phyloP scores from a whole-genome alignment of 2,113 vertebrate genomes.

The Leucopsar rothschildi region DNA sequence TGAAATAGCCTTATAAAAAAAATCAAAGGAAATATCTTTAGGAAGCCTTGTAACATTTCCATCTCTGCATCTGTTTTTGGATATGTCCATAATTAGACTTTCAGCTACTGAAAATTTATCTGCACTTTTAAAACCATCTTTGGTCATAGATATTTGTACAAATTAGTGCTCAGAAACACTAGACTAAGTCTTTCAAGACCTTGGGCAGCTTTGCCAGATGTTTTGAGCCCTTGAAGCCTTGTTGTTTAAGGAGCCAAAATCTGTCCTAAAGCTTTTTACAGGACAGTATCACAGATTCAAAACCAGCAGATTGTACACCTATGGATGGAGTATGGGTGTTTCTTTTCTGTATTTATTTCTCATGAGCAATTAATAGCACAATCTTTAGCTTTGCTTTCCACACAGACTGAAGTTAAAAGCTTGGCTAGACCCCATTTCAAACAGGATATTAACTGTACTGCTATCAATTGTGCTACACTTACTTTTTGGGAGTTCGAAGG shows the following conservation, averaged over 20 bases:
- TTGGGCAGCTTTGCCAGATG: neutral
- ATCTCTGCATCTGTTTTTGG: neutral
- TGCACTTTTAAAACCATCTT: neutral
- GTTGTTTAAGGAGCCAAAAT: neutral
- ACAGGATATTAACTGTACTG: neutral
- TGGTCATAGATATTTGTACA: neutral
- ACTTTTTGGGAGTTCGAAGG: conserved; percentile 88
- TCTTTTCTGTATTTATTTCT: neutral
- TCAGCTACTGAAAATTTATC: neutral
- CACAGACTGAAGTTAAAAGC: neutral
- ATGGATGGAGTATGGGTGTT: neutral
- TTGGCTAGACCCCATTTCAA: neutral
- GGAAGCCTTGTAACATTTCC: neutral
- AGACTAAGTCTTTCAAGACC: neutral
- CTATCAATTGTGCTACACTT: conserved; percentile 60
- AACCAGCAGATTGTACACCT: neutral
- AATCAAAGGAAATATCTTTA: neutral
- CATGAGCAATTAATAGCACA: neutral
- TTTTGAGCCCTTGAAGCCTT: neutral
- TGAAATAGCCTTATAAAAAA: neutral
- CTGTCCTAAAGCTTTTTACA: neutral
- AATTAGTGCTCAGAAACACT: neutral
- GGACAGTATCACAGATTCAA: neutral
- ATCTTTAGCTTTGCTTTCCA: neutral
- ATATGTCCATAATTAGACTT: neutral